Conservation (phyloP, 2,797 vertebrate species). For the Danio tinwini region DNA sequence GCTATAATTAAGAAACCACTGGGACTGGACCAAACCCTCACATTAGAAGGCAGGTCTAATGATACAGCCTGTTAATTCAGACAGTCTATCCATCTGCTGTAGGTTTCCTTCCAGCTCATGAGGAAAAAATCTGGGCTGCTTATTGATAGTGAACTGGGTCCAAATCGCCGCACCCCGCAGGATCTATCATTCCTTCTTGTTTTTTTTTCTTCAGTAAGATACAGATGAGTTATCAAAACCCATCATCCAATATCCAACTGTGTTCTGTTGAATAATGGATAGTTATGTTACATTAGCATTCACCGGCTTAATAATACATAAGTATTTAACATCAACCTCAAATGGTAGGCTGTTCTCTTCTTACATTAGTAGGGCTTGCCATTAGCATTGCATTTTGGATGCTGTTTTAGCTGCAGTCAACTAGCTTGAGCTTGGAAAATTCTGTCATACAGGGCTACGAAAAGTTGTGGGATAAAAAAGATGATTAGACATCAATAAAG, state of each 20-base stretch:
- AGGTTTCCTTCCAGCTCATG: slow-evolving; percentile 17
- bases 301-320: not conserved
- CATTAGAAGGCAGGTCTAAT: slow-evolving; percentile 36
- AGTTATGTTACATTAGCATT: not conserved
- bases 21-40: slow-evolving; percentile 36
- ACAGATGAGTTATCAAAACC: not conserved
- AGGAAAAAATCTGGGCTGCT: slow-evolving; percentile 1
- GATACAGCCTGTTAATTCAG: slow-evolving; percentile 10
- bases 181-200: slow-evolving; percentile 8
- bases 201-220: slow-evolving; percentile 9
- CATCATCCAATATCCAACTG: not conserved
- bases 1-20: slow-evolving; percentile 21
- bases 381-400: not conserved
- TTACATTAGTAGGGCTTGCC: not conserved
- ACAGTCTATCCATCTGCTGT: slow-evolving; percentile 21
- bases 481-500: no score
- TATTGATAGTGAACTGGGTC: slow-evolving; percentile 51
- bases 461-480: no score
- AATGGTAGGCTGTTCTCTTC: not conserved
- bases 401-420: no score
- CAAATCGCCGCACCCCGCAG: slow-evolving; percentile 35
- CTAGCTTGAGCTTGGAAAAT: no score
- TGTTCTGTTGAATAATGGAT: not conserved
- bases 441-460: no score
- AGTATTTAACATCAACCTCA: not conserved